Conservation (phyloP, 2,888 invertebrate species). For the Phyllotreta cruciferae region DNA sequence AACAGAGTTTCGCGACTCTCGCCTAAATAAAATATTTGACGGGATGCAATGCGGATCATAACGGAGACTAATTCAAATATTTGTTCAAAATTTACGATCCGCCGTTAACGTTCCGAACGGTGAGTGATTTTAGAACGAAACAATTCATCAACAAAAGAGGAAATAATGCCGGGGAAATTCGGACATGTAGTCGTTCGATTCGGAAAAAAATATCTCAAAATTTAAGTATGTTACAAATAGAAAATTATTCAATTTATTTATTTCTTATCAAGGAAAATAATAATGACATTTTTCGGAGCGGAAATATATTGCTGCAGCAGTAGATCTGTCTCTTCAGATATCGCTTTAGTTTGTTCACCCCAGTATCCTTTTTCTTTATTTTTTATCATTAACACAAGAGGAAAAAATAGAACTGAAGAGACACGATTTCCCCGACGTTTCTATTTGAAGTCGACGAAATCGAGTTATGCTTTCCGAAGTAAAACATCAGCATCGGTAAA, state of each 20-base stretch:
- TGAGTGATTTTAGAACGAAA: conserved; percentile 2
- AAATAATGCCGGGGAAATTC: too few relatives aligned
- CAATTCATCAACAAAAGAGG: not conserved
- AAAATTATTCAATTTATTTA: too few relatives aligned
- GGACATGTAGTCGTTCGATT: too few relatives aligned
- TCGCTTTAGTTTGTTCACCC: not conserved
- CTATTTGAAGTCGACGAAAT: conserved; percentile 35
- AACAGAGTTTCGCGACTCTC: conserved; percentile 5
- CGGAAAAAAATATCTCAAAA: too few relatives aligned
- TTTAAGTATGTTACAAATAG: too few relatives aligned
- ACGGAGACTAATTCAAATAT: conserved; percentile 6
- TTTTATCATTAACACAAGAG: conserved; percentile 25
- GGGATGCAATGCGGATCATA: conserved; percentile 5
- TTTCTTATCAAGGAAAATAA: too few relatives aligned
- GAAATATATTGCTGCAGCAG: too few relatives aligned
- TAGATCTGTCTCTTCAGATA: conserved; percentile 7
- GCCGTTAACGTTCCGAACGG: conserved; percentile 4
- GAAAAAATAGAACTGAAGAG: conserved; percentile 25
- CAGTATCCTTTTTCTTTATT: conserved; percentile 1
- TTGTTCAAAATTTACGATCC: conserved; percentile 8
- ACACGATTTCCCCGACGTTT: conserved; percentile 28
- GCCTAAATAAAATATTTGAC: conserved; percentile 9
- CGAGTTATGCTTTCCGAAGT: conserved; percentile 32
- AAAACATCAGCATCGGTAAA: conserved; percentile 21
- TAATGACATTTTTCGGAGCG: too few relatives aligned